A percentile compares a stretch with the other conserved stretches of the same genome.
phyloP scores from a whole-genome alignment of 37 sponge, comb jelly and placozoan genomes.

The Aphrocallistes beatrix region DNA sequence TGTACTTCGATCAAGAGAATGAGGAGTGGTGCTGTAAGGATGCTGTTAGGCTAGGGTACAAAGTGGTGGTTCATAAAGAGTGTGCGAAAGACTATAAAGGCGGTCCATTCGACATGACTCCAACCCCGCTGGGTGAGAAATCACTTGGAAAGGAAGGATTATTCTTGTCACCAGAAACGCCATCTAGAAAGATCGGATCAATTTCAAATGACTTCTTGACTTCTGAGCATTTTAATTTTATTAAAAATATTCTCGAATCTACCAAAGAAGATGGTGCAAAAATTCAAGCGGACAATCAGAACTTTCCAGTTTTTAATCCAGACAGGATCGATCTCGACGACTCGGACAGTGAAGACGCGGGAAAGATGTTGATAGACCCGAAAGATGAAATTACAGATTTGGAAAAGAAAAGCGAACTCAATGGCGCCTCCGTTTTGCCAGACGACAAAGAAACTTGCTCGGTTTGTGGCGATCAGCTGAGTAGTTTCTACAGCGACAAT shows the following conservation, averaged over 20 bases:
- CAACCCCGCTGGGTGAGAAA: background rate
- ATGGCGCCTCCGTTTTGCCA: too few relatives aligned
- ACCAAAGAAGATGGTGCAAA: background rate
- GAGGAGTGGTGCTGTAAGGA: conserved; percentile 86
- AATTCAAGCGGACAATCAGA: background rate
- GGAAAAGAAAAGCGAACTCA: too few relatives aligned
- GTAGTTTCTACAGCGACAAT: too few relatives aligned
- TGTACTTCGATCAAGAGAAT: conserved; percentile 68
- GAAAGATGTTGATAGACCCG: background rate
- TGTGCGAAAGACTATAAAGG: conserved; percentile 10
- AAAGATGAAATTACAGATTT: background rate
- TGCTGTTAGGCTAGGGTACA: conserved; percentile 36
- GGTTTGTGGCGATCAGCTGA: too few relatives aligned
- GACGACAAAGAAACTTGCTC: too few relatives aligned
- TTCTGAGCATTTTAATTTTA: background rate
- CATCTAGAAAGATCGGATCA: background rate
- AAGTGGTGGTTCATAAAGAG: background rate
- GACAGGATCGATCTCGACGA: background rate
- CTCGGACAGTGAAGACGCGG: conserved; percentile 1
- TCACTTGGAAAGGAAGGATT: background rate
- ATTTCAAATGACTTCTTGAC: background rate
- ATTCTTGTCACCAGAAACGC: background rate
- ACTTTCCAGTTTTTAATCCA: background rate
- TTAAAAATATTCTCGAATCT: background rate
- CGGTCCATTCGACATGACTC: background rate